Evolutionary conservation across 2,113 vertebrate species (phyloP), one percentile per base, ranked within the genome.

Genomic region (Hepsetus odoe): DNA sequence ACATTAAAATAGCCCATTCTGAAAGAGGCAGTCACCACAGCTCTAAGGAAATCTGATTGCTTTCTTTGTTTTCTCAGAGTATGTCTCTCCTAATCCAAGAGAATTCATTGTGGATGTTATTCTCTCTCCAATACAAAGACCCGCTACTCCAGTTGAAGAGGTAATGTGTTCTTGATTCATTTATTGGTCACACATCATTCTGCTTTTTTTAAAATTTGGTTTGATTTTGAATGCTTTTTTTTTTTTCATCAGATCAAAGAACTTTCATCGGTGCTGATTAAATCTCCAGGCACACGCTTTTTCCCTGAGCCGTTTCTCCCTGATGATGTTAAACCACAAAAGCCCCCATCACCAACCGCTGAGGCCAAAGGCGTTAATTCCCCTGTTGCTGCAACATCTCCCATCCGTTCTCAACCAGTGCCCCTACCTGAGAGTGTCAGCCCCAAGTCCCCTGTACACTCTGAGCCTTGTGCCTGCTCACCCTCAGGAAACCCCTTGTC

Each of bases 391-490:
- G 35, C 84, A 1, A 49, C 83, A 0, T 85, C 94, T 20, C 96
- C 98, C 0, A 93, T 98, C 68, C 33, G 92, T 32, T 95, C 91
- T 0, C 98, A 97, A 86, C 97, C 96, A 0, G 81, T 86, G 33
- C 85, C 94, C 0, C 84, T 94, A 5, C 93, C 93, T 0, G 96
- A 96, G 82, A 84, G 92, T 0, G 72, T 88, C 58, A 73, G 85
- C 0, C 86, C 93, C 11, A 77, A 88, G 40, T 90, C 94, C 0
- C 90, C 91, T 0, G 74, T 91, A 22, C 89, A 89, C 72, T 78
- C 91, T 0, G 91, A 91, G 32, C 86, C 87, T 24, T 85, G 79
- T 22, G 78, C 91, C 32, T 93, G 91, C 3, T 83, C 93, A 1
- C 38, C 88, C 9, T 82, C 90, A 0, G 67, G 92, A 3, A 88